Conservation (phyloP, 2,888 invertebrate genomes). For the Ypsolopha scabrella region DNA sequence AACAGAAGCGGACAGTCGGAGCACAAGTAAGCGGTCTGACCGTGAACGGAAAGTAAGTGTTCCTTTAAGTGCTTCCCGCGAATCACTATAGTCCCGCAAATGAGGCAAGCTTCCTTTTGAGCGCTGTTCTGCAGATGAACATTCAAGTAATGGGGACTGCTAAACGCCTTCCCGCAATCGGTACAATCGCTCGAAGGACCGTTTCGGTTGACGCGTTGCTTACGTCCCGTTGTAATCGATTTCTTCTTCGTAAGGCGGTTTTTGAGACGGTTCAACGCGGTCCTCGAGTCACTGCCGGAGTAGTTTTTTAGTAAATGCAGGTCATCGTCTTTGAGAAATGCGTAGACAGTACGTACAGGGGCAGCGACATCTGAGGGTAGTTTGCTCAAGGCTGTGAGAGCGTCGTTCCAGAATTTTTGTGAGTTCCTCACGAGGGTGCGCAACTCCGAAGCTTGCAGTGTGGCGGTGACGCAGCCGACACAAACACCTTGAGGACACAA, state of each 20-base stretch:
- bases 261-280: slow-evolving; percentile 27
- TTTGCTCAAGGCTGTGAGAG: slow-evolving; percentile 23
- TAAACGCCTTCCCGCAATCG: slow-evolving; percentile 44
- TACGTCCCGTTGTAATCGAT: neutral
- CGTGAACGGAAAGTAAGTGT: slow-evolving; percentile 32
- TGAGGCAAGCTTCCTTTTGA: slow-evolving; percentile 42
- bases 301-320: slow-evolving; percentile 35
- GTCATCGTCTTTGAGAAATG: slow-evolving; percentile 31
- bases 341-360: slow-evolving; percentile 26
- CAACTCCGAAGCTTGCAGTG: slow-evolving; percentile 44
- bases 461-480: slow-evolving; percentile 34
- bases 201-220: slow-evolving; percentile 13
- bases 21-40: slow-evolving; percentile 26
- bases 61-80: slow-evolving; percentile 36
- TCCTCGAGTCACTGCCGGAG: slow-evolving; percentile 25
- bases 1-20: slow-evolving; percentile 38
- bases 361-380: slow-evolving; percentile 16
- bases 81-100: slow-evolving; percentile 32
- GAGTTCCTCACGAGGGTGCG: slow-evolving; percentile 36
- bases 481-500: slow-evolving; percentile 39
- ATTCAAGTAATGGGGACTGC: slow-evolving; percentile 39
- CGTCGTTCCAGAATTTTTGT: slow-evolving; percentile 33
- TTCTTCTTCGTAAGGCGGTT: slow-evolving; percentile 19
- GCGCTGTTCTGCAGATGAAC: slow-evolving; percentile 50
- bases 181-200: slow-evolving; percentile 37